phyloP scores from a whole-genome alignment of 2,888 invertebrate genomes.

The Seira musarum region DNA sequence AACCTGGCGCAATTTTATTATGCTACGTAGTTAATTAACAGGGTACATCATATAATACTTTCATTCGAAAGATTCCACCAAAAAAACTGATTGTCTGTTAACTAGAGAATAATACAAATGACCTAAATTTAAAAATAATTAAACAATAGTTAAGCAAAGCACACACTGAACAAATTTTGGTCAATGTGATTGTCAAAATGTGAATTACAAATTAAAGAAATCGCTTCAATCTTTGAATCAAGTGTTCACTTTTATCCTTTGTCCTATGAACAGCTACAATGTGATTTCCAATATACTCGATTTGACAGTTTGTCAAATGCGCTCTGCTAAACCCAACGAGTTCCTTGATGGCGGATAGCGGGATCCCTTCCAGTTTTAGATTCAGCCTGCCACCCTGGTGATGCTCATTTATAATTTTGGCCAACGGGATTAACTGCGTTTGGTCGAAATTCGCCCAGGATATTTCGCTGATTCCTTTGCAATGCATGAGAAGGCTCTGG shows the following conservation, averaged over 20 bases:
- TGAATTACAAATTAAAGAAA: slow-evolving; percentile 57
- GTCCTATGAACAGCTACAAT: slow-evolving; percentile 58
- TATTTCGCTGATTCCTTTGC: slow-evolving; percentile 65
- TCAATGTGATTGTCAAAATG: slow-evolving; percentile 17
- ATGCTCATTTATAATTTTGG: slow-evolving; percentile 61
- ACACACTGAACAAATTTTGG: background rate
- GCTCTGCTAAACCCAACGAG: slow-evolving; percentile 53
- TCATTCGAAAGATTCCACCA: no score
- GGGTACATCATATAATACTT: no score
- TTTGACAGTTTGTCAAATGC: slow-evolving; percentile 56
- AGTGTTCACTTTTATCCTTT: slow-evolving; percentile 65
- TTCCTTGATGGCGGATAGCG: slow-evolving; percentile 60
- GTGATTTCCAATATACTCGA: slow-evolving; percentile 66
- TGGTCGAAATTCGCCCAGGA: slow-evolving; percentile 66
- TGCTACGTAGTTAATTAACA: no score
- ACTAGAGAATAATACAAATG: background rate
- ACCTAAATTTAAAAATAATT: background rate
- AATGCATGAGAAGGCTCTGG: slow-evolving; percentile 56
- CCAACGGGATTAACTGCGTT: slow-evolving; percentile 58
- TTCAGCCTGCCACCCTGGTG: slow-evolving; percentile 38
- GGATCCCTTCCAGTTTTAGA: slow-evolving; percentile 62
- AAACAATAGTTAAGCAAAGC: slow-evolving; percentile 7
- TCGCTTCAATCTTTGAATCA: slow-evolving; percentile 64
- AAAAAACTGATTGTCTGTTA: slow-evolving; percentile 21
- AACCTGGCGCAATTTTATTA: no score